A percentile compares a stretch with the other conserved stretches of the same genome.
Conservation (phyloP, 2,797 vertebrate genomes). For the Muscicapa striata region DNA sequence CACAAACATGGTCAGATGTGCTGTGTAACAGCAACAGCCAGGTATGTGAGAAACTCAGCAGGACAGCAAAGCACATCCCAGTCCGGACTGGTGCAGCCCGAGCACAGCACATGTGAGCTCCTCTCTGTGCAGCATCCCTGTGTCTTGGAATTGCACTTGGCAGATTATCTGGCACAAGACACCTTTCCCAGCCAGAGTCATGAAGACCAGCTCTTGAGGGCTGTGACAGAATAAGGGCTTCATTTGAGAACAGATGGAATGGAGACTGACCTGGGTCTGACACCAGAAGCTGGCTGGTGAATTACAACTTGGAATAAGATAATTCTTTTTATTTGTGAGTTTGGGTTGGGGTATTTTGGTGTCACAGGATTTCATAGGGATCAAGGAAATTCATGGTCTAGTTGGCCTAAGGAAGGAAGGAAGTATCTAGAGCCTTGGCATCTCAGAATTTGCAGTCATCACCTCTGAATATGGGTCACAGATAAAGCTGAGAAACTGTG, state of each 20-base stretch:
- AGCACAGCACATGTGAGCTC: rapidly evolving
- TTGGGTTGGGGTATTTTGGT: neutral
- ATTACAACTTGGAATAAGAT: neutral
- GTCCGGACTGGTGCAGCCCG: rapidly evolving
- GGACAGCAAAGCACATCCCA: neutral
- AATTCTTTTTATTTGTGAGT: neutral
- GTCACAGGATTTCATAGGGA: neutral
- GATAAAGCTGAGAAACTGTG: neutral
- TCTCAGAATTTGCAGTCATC: neutral
- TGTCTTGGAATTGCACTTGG: neutral
- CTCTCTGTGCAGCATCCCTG: neutral
- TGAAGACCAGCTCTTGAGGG: neutral
- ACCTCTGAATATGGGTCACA: neutral
- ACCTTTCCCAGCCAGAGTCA: neutral
- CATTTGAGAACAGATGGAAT: neutral
- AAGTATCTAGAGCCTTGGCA: neutral
- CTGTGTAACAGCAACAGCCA: neutral
- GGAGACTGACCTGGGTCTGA: neutral
- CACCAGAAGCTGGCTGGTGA: neutral
- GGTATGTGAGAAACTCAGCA: neutral
- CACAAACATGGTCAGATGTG: neutral
- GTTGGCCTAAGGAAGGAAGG: neutral
- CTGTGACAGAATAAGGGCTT: neutral
- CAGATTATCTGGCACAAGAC: neutral
- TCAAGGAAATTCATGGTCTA: neutral